A percentile compares a stretch with the other conserved stretches of the same genome.
phyloP scores from a whole-genome alignment of 1,140 invertebrate species.

The Octopus bimaculoides region DNA sequence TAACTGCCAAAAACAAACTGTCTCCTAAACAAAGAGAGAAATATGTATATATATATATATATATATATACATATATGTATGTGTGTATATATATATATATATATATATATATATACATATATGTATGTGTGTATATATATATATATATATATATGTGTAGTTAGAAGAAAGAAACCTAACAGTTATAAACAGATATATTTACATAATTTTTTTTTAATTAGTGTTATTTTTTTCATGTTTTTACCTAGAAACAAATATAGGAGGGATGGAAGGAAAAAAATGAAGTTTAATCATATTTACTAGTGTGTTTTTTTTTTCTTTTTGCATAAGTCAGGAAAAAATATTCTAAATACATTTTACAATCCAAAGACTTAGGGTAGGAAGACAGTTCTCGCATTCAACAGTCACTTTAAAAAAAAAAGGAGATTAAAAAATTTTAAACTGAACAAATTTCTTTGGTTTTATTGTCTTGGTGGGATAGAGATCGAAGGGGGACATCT shows the following conservation, averaged over 20 bases:
- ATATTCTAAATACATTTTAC: conserved; percentile 10
- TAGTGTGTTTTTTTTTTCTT: conserved; percentile 4
- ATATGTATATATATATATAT: background rate
- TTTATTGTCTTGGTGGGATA: too few species aligned
- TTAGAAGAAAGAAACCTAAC: background rate
- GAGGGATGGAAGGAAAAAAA: background rate
- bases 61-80: background rate
- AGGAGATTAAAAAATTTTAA: too few species aligned
- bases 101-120: background rate
- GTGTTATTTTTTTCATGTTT: background rate
- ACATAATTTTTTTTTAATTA: background rate
- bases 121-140: background rate
- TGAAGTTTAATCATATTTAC: background rate
- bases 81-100: background rate
- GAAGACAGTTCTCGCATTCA: conserved; percentile 12
- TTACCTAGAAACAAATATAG: background rate
- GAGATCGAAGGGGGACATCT: too few species aligned
- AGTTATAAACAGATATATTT: conserved; percentile 9
- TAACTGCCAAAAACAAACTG: too few species aligned
- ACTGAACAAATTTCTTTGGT: too few species aligned
- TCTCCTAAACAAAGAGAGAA: too few species aligned
- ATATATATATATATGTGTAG: background rate
- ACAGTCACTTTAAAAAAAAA: background rate
- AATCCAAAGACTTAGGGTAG: conserved; percentile 13
- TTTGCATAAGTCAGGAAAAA: conserved; percentile 14